phyloP scores from a whole-genome alignment of 2,113 vertebrate species.

The Haplochromis vanheusdeni region DNA sequence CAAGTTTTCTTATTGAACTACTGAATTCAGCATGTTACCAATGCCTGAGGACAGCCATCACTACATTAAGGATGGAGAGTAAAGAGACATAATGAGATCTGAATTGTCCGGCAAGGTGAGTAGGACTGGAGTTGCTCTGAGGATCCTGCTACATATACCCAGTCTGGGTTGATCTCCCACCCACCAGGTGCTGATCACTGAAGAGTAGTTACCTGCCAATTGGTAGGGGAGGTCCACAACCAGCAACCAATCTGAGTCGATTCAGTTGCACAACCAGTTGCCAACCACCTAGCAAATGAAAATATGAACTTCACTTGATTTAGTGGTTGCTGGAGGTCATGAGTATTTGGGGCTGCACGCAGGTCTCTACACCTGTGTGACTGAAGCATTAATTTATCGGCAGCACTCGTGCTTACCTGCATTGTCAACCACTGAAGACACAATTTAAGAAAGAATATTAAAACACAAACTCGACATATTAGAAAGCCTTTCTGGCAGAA shows the following conservation, averaged over 20 bases:
- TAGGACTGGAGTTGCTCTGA: background rate
- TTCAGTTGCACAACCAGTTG: background rate
- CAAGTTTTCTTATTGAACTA: background rate
- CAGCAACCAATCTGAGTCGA: background rate
- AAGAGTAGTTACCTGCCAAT: background rate
- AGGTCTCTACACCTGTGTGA: background rate
- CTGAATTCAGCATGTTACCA: background rate
- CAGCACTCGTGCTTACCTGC: background rate
- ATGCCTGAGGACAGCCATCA: background rate
- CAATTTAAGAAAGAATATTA: background rate
- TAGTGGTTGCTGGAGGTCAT: background rate
- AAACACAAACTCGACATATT: background rate
- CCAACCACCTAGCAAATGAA: background rate
- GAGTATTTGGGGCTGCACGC: background rate
- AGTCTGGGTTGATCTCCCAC: background rate
- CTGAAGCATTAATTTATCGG: background rate
- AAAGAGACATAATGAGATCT: background rate
- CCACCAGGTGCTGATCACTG: background rate
- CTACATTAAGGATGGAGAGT: background rate
- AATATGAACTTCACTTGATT: background rate
- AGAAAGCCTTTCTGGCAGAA: background rate
- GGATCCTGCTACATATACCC: background rate
- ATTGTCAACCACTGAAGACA: background rate
- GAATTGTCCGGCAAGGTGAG: background rate
- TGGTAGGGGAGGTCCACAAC: background rate